Conservation (phyloP, 2,888 invertebrate species). For the Ophion slaviceki region DNA sequence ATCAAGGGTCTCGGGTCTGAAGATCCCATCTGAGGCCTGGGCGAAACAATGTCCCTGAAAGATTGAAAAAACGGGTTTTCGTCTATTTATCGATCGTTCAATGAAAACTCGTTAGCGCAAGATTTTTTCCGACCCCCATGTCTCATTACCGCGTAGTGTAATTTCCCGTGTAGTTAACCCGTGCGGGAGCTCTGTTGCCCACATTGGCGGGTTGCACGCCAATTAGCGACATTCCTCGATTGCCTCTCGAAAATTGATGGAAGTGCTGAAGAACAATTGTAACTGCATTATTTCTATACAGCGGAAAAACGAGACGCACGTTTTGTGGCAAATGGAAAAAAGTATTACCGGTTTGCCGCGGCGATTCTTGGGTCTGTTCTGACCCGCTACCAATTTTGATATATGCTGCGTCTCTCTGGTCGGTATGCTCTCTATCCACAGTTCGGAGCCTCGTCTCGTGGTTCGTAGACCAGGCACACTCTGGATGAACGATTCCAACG, state of each 20-base stretch:
- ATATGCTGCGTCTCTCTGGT: conserved; percentile 87
- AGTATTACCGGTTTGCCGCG: conserved; percentile 46
- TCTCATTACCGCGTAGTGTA: background rate
- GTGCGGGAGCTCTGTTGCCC: background rate
- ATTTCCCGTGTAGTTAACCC: background rate
- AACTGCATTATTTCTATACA: background rate
- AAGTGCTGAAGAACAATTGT: background rate
- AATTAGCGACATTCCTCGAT: background rate
- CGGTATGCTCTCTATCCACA: conserved; percentile 86
- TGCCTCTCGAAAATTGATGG: background rate
- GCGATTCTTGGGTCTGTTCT: conserved; percentile 72
- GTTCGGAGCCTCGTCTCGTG: conserved; percentile 84
- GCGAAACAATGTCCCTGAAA: conserved; percentile 9
- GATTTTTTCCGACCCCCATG: background rate
- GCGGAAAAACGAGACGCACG: background rate
- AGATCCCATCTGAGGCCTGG: background rate
- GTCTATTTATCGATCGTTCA: background rate
- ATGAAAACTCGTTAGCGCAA: background rate
- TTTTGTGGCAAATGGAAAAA: background rate
- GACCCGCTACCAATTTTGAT: conserved; percentile 81
- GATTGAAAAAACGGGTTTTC: background rate
- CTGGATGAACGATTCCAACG: conserved; percentile 86
- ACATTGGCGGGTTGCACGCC: background rate
- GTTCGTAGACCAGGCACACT: conserved; percentile 86
- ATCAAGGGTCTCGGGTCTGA: conserved; percentile 24